Conservation (phyloP, 2,888 invertebrate genomes). For the Synanthedon tipuliformis region DNA sequence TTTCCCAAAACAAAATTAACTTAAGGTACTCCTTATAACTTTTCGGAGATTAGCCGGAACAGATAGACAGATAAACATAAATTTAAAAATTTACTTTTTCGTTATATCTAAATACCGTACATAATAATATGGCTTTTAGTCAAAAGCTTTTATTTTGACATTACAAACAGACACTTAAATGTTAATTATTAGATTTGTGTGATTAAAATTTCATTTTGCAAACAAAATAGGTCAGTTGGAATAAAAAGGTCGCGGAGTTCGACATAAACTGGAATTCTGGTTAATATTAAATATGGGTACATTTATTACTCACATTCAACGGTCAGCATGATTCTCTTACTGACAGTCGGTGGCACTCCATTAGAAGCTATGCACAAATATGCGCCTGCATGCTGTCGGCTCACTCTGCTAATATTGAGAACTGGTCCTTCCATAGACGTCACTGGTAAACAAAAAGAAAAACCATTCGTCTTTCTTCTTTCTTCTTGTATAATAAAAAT, state of each 20-base stretch:
- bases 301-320: conserved; percentile 76
- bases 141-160: no score
- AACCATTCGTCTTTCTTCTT: conserved; percentile 2
- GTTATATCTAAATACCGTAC: no score
- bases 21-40: no score
- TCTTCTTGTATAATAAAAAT: neutral
- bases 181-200: neutral
- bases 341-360: conserved; percentile 88
- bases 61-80: no score
- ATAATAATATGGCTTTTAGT: no score
- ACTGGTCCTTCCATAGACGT: conserved; percentile 75
- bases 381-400: conserved; percentile 83
- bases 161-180: no score
- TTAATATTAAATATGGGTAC: no score
- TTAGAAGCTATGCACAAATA: conserved; percentile 86
- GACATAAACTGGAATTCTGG: neutral
- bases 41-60: no score
- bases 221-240: neutral
- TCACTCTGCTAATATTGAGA: conserved; percentile 76
- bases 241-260: neutral
- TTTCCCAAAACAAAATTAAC: no score
- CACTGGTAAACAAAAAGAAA: conserved; percentile 53
- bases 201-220: neutral
- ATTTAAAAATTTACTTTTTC: no score
- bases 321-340: conserved; percentile 87